A percentile compares a stretch with the other conserved stretches of the same genome.
Conservation (phyloP, 2,113 vertebrate species). For the Jaculus jaculus region DNA sequence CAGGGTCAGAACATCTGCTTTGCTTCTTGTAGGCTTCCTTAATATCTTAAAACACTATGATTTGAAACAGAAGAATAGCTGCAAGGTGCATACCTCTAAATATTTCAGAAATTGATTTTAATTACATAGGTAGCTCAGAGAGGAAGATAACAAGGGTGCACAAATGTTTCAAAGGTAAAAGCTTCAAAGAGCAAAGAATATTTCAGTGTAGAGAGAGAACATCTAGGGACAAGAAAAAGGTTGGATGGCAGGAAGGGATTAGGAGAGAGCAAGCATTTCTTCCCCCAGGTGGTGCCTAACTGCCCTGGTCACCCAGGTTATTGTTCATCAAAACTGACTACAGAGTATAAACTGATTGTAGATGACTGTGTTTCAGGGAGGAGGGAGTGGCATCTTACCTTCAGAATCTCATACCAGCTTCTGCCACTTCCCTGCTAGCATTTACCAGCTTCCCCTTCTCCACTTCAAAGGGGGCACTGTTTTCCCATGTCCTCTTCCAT, state of each 20-base stretch:
- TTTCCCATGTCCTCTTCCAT: constrained; percentile 56
- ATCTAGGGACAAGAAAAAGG: not conserved
- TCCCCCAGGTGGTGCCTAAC: constrained; percentile 2
- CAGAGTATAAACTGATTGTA: not conserved
- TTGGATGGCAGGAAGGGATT: not conserved
- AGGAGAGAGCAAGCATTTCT: not conserved
- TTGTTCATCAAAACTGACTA: constrained; percentile 15
- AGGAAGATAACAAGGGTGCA: not conserved
- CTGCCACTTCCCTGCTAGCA: not conserved
- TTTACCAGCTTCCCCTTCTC: constrained; percentile 42
- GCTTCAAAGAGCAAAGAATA: not conserved
- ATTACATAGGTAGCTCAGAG: not conserved
- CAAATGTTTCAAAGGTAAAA: not conserved
- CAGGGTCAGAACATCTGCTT: not conserved
- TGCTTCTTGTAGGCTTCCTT: not conserved
- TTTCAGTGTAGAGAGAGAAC: not conserved
- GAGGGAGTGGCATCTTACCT: not conserved
- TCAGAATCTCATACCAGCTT: constrained; percentile 32
- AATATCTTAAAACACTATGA: not conserved
- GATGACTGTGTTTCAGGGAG: not conserved
- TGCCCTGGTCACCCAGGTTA: not conserved
- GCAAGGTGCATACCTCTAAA: not conserved
- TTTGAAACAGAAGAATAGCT: not conserved
- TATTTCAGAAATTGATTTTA: constrained; percentile 50
- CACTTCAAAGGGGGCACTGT: constrained; percentile 75